phyloP scores from a whole-genome alignment of 2,888 invertebrate genomes.

The Isoperla grammatica region DNA sequence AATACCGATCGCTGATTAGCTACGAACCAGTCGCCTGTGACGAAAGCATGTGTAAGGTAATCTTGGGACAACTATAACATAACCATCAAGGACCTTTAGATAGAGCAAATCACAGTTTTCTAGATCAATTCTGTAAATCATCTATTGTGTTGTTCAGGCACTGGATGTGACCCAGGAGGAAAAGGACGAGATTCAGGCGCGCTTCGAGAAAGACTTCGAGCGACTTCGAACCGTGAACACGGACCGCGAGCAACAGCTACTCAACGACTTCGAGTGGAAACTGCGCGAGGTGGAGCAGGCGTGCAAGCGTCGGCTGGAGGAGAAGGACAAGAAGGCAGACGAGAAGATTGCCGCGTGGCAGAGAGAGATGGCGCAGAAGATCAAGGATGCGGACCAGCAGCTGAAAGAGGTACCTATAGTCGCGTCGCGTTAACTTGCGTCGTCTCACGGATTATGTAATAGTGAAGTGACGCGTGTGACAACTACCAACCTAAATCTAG shows the following conservation, averaged over 20 bases:
- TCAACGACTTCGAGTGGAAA: constrained; percentile 82
- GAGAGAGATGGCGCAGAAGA: constrained; percentile 31
- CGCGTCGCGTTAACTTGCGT: too few relatives aligned
- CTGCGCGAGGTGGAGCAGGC: constrained; percentile 66
- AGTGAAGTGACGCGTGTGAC: too few relatives aligned
- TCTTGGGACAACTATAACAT: too few relatives aligned
- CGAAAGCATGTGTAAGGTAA: too few relatives aligned
- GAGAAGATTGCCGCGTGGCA: constrained; percentile 35
- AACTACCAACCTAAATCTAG: too few relatives aligned
- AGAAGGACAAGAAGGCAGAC: constrained; percentile 38
- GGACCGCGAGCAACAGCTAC: constrained; percentile 61
- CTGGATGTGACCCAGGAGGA: constrained; percentile 57
- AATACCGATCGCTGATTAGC: too few relatives aligned
- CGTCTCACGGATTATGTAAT: too few relatives aligned
- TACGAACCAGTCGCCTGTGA: too few relatives aligned
- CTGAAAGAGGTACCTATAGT: constrained; percentile 39
- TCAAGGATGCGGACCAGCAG: constrained; percentile 35
- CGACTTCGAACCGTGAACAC: constrained; percentile 60
- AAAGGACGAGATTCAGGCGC: constrained; percentile 51
- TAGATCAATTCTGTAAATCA: neutral
- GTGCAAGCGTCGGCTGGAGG: constrained; percentile 57
- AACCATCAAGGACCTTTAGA: too few relatives aligned
- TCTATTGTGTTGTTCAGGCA: constrained; percentile 38
- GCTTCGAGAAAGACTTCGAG: constrained; percentile 65
- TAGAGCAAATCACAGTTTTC: too few relatives aligned